Percentiles rank a stretch among this genome's conserved stretches.
Conservation (phyloP, 2,797 vertebrate genomes). For the Melanotaenia nigrans region DNA sequence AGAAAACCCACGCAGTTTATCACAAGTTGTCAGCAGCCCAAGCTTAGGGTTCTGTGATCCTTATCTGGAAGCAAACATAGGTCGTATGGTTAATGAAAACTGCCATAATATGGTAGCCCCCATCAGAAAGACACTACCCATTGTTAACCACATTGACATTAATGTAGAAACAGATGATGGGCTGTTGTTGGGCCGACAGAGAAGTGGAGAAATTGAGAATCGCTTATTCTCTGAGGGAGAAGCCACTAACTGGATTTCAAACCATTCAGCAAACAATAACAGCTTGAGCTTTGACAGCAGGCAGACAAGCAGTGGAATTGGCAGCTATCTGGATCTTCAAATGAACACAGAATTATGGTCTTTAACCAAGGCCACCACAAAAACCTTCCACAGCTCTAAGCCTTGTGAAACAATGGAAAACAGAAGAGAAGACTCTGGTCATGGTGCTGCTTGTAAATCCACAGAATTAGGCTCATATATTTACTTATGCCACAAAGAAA, state of each 20-base stretch:
- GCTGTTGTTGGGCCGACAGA: conserved; percentile 73
- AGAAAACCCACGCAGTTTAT: conserved; percentile 81
- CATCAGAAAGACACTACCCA: conserved; percentile 76
- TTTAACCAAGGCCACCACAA: conserved; percentile 78
- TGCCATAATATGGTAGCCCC: conserved; percentile 74
- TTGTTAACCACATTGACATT: conserved; percentile 80
- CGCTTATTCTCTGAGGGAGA: conserved; percentile 75
- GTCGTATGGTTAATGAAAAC: conserved; percentile 60
- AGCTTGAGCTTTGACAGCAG: conserved; percentile 78
- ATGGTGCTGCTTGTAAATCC: conserved; percentile 42
- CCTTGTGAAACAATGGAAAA: conserved; percentile 56
- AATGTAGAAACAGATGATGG: conserved; percentile 79
- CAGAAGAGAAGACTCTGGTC: conserved; percentile 41
- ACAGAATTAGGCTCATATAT: conserved; percentile 71
- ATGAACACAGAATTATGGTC: conserved; percentile 68
- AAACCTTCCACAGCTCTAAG: conserved; percentile 65
- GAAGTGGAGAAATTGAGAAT: conserved; percentile 58
- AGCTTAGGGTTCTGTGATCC: conserved; percentile 83
- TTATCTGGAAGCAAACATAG: conserved; percentile 78
- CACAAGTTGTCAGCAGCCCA: conserved; percentile 80
- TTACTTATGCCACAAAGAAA: conserved; percentile 72
- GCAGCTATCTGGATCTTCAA: conserved; percentile 76
- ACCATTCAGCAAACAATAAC: conserved; percentile 92
- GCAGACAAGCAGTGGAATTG: conserved; percentile 67
- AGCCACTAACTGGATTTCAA: conserved; percentile 88